Evolutionary conservation across 2,888 invertebrate genomes (phyloP).

Genomic region (Agrotis clavis): DNA sequence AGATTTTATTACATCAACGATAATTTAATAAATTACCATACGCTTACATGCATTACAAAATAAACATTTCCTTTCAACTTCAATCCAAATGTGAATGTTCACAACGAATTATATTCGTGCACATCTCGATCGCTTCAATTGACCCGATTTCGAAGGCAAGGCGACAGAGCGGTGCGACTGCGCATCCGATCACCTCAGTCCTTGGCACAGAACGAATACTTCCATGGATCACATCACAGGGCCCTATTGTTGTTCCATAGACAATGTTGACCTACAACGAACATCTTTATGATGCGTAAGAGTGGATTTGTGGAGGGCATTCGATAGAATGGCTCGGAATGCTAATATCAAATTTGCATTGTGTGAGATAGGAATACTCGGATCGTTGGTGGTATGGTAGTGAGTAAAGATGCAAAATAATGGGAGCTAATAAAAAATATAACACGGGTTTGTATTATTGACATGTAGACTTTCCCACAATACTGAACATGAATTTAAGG

Average conservation of each 20-base stretch:
- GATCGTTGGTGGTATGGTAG: slow-evolving; percentile 32
- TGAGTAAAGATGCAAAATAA: slow-evolving; percentile 40
- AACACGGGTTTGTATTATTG: slow-evolving; percentile 25
- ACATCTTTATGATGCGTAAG: slow-evolving; percentile 76
- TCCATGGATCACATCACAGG: slow-evolving; percentile 83
- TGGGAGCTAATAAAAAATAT: slow-evolving; percentile 45
- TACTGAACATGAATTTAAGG: background rate
- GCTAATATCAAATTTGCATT: slow-evolving; percentile 61
- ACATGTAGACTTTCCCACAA: slow-evolving; percentile 13
- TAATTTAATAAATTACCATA: slow-evolving; percentile 20
- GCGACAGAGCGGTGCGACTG: slow-evolving; percentile 77
- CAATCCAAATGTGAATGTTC: slow-evolving; percentile 51
- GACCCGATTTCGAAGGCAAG: slow-evolving; percentile 81
- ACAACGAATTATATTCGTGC: slow-evolving; percentile 49
- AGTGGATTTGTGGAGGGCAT: slow-evolving; percentile 68
- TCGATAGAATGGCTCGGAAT: slow-evolving; percentile 60
- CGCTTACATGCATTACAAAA: slow-evolving; percentile 13
- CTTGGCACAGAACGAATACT: slow-evolving; percentile 84
- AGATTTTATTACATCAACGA: background rate
- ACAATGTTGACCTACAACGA: slow-evolving; percentile 79
- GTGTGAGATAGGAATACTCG: slow-evolving; percentile 43
- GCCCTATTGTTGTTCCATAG: slow-evolving; percentile 83
- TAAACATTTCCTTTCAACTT: slow-evolving; percentile 41
- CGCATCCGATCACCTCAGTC: slow-evolving; percentile 83
- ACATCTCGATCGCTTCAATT: slow-evolving; percentile 68